phyloP scores from a whole-genome alignment of 2,797 vertebrate species.

The Synanceia verrucosa region DNA sequence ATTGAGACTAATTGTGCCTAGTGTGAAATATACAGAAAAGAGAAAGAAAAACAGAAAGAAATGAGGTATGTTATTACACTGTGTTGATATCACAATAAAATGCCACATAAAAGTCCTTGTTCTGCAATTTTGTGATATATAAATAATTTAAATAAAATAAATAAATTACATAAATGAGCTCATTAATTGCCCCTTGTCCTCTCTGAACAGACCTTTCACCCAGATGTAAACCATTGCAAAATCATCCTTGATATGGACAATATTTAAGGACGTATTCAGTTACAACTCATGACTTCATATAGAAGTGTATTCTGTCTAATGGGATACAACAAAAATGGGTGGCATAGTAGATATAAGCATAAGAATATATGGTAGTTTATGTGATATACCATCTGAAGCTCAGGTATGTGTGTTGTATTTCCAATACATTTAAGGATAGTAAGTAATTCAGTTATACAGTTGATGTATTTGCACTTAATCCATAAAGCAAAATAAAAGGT shows the following conservation, averaged over 20 bases:
- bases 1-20: neutral
- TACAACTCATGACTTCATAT: neutral
- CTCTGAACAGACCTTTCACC: neutral
- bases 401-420: neutral
- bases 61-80: too few species aligned
- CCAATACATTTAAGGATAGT: neutral
- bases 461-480: neutral
- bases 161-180: neutral
- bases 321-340: neutral
- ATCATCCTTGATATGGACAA: neutral
- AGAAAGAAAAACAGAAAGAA: too few species aligned
- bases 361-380: neutral
- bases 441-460: neutral
- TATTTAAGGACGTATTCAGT: neutral
- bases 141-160: neutral
- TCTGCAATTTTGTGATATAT: neutral
- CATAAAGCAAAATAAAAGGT: neutral
- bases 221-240: neutral
- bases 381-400: neutral
- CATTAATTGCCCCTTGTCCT: neutral
- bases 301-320: neutral
- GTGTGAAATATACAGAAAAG: constrained; percentile 2
- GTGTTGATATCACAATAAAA: constrained; percentile 13
- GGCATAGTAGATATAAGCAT: too few species aligned
- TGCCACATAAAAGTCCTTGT: neutral